Base-by-base conservation (phyloP, 2,113 vertebrate genomes). In the Bubo bubo region DNA sequence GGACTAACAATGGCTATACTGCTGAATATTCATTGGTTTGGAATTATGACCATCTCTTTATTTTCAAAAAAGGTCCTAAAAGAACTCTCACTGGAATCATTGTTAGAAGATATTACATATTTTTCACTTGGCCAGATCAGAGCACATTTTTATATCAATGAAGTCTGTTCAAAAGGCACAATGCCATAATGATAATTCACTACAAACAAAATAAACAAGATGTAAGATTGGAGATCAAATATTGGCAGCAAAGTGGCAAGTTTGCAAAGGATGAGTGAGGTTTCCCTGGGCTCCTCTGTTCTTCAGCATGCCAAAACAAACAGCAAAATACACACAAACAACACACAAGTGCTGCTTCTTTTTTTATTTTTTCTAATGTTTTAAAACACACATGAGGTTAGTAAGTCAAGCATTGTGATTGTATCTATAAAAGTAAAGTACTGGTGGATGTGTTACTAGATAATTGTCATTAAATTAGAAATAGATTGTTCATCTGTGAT, bases 141-240 rank as follows among this genome's bases (percentile, higher is more conserved):
- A 97, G 91, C 89, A 80, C 87, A 93, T 96, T 98, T 98, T 97
- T 95, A 19, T 96, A 94, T 95, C 97, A 97, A 32, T 97, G 96
- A 97, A 98, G 93, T 96, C 96, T 98, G 97, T 96, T 96, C 97
- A 80, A 79, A 95, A 95, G 97, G 97, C 98, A 97, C 41, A 77
- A 96, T 95, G 97, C 98, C 98, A 98, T 97, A 95, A 97, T 90
- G 93, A 97, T 97, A 98, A 98, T 98, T 97, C 92, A 70, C 89
- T 90, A 93, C 96, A 97, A 98, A 96, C 90, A 98, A 97, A 98
- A 97, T 96, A 98, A 98, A 98, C 94, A 98, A 98, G 95, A 95
- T 96, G 77, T 95, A 97, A 97, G 97, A 98, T 79, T 92, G 93
- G 84, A 97, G 95, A 98, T 96, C 97, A 98, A 98, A 98, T 97